Conservation (phyloP, 2,797 vertebrate species). For the Sandelia bainsii region DNA sequence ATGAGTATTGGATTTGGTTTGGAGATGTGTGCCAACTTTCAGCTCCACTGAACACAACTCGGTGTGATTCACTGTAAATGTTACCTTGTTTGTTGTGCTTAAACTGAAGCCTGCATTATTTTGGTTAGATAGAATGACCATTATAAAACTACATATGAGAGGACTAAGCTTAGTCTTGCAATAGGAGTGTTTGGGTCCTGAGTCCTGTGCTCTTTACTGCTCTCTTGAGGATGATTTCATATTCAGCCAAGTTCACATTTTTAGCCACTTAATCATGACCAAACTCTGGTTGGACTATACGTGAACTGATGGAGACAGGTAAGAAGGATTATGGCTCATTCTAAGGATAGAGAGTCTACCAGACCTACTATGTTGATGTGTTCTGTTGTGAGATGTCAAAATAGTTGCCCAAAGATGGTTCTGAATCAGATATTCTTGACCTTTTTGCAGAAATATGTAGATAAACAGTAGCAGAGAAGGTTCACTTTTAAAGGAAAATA, state of each 20-base stretch:
- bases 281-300: conserved; percentile 20
- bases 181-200: neutral
- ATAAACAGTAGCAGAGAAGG: neutral
- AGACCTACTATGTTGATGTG: too few species aligned
- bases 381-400: neutral
- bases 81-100: too few species aligned
- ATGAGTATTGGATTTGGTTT: conserved; percentile 12
- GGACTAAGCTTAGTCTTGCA: neutral
- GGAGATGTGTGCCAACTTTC: neutral
- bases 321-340: conserved; percentile 50
- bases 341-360: neutral
- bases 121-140: neutral
- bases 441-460: too few species aligned
- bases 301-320: conserved; percentile 24
- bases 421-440: neutral
- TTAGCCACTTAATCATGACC: conserved; percentile 54
- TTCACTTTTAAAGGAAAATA: neutral
- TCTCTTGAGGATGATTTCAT: conserved; percentile 27
- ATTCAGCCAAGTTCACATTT: conserved; percentile 42
- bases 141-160: neutral
- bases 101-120: neutral
- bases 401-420: neutral
- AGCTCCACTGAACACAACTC: neutral
- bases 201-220: neutral
- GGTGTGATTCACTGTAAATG: neutral